phyloP scores from a whole-genome alignment of 2,888 invertebrate genomes.

The Cryptus armator region DNA sequence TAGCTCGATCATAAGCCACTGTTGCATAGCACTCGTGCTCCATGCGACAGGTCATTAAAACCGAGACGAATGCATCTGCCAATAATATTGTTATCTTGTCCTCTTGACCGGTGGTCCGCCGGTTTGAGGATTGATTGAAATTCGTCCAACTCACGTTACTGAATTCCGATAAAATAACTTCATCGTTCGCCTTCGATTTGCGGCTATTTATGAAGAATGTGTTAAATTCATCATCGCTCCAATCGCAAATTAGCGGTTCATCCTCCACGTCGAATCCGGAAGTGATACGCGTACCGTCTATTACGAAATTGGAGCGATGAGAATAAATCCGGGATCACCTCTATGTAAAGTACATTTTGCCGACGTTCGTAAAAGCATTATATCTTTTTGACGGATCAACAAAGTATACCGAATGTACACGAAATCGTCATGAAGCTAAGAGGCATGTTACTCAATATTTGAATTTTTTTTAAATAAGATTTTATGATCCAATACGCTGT shows the following conservation, averaged over 20 bases:
- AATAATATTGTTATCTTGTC: constrained; percentile 72
- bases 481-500: too few species aligned
- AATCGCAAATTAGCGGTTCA: constrained; percentile 76
- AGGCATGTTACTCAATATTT: too few species aligned
- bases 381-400: not conserved
- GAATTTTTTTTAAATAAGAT: too few species aligned
- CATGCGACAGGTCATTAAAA: constrained; percentile 79
- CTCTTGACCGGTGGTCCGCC: constrained; percentile 27
- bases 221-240: constrained; percentile 77
- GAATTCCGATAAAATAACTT: constrained; percentile 38
- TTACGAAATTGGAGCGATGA: constrained; percentile 5
- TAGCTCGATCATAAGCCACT: constrained; percentile 85
- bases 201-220: constrained; percentile 69
- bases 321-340: not conserved
- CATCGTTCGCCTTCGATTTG: constrained; percentile 39
- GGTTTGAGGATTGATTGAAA: constrained; percentile 60
- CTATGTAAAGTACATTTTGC: not conserved
- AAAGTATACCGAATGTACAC: not conserved
- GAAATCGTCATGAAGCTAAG: not conserved
- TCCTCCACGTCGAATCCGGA: constrained; percentile 77
- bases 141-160: constrained; percentile 23
- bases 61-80: constrained; percentile 79
- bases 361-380: not conserved
- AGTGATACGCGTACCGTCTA: constrained; percentile 81
- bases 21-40: constrained; percentile 87